These are phyloP conservation scores for Trididemnum clinides DNA, from an alignment of 23 tunicate species.

Conservation along the genomic window DNA sequence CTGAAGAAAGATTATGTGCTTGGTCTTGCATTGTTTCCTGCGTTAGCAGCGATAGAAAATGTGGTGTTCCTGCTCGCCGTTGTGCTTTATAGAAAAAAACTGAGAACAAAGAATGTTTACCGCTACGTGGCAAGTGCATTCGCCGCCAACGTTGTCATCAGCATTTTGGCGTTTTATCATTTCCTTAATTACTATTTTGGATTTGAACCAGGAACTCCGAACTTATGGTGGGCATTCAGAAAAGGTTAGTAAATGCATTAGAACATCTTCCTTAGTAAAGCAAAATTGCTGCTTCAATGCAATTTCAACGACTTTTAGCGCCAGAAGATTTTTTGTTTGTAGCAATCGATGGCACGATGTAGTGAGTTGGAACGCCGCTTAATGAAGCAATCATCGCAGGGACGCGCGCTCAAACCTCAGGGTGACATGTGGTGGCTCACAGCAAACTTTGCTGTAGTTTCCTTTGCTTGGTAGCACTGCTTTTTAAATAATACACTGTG, in stretches of 20 bases:
- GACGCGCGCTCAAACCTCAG: too few species aligned
- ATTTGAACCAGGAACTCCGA: constrained; percentile 66
- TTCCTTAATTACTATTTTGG: constrained; percentile 89
- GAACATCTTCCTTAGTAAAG: background rate
- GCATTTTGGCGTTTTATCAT: constrained; percentile 83
- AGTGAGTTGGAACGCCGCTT: background rate
- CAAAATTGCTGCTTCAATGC: background rate
- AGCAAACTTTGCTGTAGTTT: too few species aligned
- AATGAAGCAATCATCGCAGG: background rate
- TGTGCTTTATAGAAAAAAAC: constrained; percentile 43
- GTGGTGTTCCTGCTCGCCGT: constrained; percentile 62
- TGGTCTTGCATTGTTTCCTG: constrained; percentile 77
- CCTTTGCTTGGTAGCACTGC: too few species aligned
- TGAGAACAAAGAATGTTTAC: constrained; percentile 86
- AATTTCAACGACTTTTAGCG: too few species aligned
- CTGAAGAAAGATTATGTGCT: constrained; percentile 44
- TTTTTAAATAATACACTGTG: too few species aligned
- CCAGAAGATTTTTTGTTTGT: background rate
- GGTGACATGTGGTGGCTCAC: too few species aligned
- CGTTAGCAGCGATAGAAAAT: constrained; percentile 77
- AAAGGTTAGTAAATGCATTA: constrained; percentile 56
- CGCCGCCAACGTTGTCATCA: constrained; percentile 72
- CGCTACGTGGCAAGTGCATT: constrained; percentile 86
- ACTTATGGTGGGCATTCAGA: constrained; percentile 92
- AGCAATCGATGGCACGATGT: background rate